These are phyloP conservation scores for Ptiloglossa arizonensis DNA, from an alignment of 1,140 invertebrate genomes.

Conservation along the genomic window DNA sequence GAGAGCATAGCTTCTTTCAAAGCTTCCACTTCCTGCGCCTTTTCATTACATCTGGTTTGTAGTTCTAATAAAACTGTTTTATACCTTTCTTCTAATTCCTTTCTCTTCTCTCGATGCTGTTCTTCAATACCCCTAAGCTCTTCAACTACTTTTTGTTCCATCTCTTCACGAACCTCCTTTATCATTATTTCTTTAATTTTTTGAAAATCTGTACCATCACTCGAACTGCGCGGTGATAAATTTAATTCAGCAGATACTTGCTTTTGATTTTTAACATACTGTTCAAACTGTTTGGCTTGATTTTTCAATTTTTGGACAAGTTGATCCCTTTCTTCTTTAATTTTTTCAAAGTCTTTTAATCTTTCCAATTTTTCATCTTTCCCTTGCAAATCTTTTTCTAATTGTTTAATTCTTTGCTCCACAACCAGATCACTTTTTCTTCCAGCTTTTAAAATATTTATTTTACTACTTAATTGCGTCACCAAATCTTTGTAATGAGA, in stretches of 20 bases:
- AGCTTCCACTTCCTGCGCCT: conserved; percentile 69
- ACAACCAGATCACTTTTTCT: conserved; percentile 52
- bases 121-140: conserved; percentile 71
- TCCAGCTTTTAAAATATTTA: conserved; percentile 60
- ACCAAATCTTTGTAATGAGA: conserved; percentile 67
- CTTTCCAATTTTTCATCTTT: conserved; percentile 66
- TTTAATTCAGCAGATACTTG: conserved; percentile 76
- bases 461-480: conserved; percentile 56
- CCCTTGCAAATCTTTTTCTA: conserved; percentile 71
- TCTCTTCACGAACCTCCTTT: conserved; percentile 74
- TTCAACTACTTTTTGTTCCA: conserved; percentile 74
- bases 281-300: conserved; percentile 76
- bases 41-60: conserved; percentile 68
- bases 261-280: conserved; percentile 73
- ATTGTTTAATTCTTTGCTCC: conserved; percentile 69
- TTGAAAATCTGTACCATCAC: conserved; percentile 71
- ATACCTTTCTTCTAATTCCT: conserved; percentile 71
- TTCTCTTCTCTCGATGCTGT: conserved; percentile 66
- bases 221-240: conserved; percentile 65
- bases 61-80: conserved; percentile 67
- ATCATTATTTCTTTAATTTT: conserved; percentile 73
- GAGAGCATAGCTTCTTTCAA: conserved; percentile 65
- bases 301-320: conserved; percentile 73
- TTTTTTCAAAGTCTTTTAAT: conserved; percentile 72
- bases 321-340: conserved; percentile 74